Conservation (phyloP, 1,140 invertebrate genomes). For the Lethrus apterus region DNA sequence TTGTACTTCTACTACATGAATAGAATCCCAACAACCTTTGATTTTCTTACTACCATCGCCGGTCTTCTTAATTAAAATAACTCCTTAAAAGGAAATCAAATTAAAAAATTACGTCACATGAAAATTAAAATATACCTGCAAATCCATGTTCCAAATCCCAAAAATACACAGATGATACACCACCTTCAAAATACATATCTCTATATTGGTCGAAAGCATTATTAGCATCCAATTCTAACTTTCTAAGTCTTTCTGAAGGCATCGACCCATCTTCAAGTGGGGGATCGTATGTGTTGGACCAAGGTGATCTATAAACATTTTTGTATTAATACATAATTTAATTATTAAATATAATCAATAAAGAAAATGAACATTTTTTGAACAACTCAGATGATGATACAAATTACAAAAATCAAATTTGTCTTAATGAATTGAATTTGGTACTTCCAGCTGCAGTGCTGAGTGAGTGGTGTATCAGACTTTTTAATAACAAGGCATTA, state of each 20-base stretch:
- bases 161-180: constrained; percentile 97
- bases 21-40: constrained; percentile 99
- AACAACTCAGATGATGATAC: too few relatives aligned
- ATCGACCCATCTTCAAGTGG: constrained; percentile 96
- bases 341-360: too few relatives aligned
- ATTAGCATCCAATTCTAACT: constrained; percentile 97
- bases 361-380: too few relatives aligned
- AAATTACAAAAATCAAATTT: too few relatives aligned
- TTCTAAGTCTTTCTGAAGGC: constrained; percentile 92
- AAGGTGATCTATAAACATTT: constrained; percentile 72
- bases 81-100: constrained; percentile 52
- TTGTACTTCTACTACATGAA: constrained; percentile 98
- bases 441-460: too few relatives aligned
- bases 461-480: too few relatives aligned
- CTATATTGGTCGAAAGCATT: constrained; percentile 97
- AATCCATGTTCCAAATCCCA: constrained; percentile 99
- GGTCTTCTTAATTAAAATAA: constrained; percentile 98
- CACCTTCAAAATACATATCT: constrained; percentile 99
- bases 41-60: constrained; percentile 95
- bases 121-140: constrained; percentile 54
- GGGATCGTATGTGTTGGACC: constrained; percentile 98
- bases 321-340: too few relatives aligned
- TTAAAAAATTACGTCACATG: not conserved
- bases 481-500: too few relatives aligned
- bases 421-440: too few relatives aligned